Evolutionary conservation across 2,888 invertebrate genomes (phyloP).

Genomic region (Sminthurinus aureus): DNA sequence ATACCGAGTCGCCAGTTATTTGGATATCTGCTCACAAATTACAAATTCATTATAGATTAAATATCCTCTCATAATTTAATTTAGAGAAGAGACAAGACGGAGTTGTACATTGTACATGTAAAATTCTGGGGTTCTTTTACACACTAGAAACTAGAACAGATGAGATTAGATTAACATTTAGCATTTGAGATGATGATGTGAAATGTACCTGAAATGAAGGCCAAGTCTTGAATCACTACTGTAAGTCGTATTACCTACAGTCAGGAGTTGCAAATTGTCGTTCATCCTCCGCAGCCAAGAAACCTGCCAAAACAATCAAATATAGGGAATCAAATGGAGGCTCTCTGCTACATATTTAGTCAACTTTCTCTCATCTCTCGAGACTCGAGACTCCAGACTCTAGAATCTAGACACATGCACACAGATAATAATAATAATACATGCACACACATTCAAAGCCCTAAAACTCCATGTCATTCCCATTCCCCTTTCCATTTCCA

Average conservation of each 20-base stretch:
- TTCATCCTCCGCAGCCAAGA: conserved; percentile 70
- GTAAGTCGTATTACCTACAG: conserved; percentile 69
- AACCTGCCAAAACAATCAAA: conserved; percentile 64
- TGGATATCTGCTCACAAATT: conserved; percentile 63
- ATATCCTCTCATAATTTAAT: background rate
- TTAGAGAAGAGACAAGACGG: background rate
- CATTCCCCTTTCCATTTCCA: background rate
- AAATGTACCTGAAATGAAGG: conserved; percentile 66
- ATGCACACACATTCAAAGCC: too few species aligned
- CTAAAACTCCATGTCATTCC: background rate
- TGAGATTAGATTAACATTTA: too few species aligned
- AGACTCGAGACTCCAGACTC: too few species aligned
- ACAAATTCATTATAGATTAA: background rate
- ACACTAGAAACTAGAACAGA: too few species aligned
- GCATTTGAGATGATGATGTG: too few species aligned
- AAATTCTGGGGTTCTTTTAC: too few species aligned
- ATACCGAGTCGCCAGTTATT: conserved; percentile 73
- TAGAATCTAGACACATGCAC: too few species aligned
- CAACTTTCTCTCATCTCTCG: background rate
- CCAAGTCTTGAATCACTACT: conserved; percentile 70
- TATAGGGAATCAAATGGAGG: background rate
- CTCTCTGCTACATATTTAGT: background rate
- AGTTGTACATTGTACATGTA: too few species aligned
- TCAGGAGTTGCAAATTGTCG: conserved; percentile 69
- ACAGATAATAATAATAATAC: too few species aligned